Percentiles rank a stretch among this genome's conserved stretches.
phyloP scores from a whole-genome alignment of 1,140 invertebrate species.

The Halotydeus destructor region DNA sequence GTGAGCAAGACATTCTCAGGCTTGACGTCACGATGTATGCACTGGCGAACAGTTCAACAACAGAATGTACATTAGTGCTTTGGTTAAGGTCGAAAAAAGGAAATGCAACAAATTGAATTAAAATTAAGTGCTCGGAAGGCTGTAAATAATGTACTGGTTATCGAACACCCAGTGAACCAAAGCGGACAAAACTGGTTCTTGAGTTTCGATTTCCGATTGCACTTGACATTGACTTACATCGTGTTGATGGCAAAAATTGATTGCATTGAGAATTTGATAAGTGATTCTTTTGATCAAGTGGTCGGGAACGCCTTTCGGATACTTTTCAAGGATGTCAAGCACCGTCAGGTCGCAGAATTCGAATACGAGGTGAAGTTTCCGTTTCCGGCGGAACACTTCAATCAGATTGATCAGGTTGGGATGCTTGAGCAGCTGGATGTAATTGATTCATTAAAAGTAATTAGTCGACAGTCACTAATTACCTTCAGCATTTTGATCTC shows the following conservation, averaged over 20 bases:
- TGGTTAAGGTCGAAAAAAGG: neutral
- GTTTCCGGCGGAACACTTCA: conserved; percentile 90
- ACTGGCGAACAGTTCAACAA: too few relatives aligned
- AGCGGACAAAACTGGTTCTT: neutral
- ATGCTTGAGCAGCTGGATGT: conserved; percentile 76
- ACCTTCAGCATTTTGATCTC: conserved; percentile 96
- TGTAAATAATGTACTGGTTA: neutral
- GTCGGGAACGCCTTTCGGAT: conserved; percentile 64
- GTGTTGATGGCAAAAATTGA: conserved; percentile 87
- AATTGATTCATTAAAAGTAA: conserved; percentile 6
- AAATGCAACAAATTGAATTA: neutral
- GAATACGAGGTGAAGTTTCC: conserved; percentile 90
- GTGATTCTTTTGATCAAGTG: conserved; percentile 68
- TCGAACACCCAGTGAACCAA: neutral
- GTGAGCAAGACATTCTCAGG: conserved; percentile 98
- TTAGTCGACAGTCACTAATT: conserved; percentile 14
- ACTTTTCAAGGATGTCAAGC: conserved; percentile 81
- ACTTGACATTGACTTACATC: conserved; percentile 37
- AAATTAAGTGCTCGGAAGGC: neutral
- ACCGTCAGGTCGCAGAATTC: conserved; percentile 96
- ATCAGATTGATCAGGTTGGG: conserved; percentile 90
- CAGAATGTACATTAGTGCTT: too few relatives aligned
- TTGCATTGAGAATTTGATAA: conserved; percentile 82
- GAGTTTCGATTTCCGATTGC: neutral
- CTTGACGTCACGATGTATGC: conserved; percentile 91